Evolutionary conservation across 2,113 vertebrate species (phyloP), one percentile per base, ranked within the genome.

Genomic region (Herpailurus yagouaroundi): DNA sequence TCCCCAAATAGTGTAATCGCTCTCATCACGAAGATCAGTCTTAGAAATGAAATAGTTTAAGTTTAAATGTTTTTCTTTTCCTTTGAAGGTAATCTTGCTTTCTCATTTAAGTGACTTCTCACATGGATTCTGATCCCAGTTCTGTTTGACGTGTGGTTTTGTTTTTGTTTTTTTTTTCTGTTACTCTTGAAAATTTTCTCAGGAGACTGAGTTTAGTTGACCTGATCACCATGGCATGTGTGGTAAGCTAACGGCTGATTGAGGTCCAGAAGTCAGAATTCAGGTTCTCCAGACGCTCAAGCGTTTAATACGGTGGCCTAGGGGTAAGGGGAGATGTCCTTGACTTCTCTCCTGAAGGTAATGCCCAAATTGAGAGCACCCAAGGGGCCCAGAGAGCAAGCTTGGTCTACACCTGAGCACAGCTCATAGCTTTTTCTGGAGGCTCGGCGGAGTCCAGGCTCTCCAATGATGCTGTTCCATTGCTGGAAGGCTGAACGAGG

Each of bases 11-110:
- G 13, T 76, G 81, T 64, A 31, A 87, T 64, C 2, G 11, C 7
- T 55, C 76, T 64, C 38, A 74, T 77, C 16, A 64, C 76, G 57
- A 57, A 94, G 89, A 48, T 69, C 33, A 64, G 1, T 63, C 23
- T 86, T 74, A 91, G 89, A 86, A 74, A 77, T 86, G 8, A 95
- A 82, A 69, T 79, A 38, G 66, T 79, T 93, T 41, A 79, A n/a
- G 16, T 80, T 86, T 50, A 60, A 81, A 45, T 91, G 7, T 8
- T 69, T 69, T 60, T 63, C 79, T 91, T 15, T 1, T 5, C 27
- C 81, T 83, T 95, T 77, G 71, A 64, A 66, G 36, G 33, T 73
- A 31, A 10, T 23, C 27, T 84, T 31, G 36, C 45, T 84, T 45
- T 95, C 69, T 85, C 36, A 50, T 69, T 76, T 52, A 64, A 41